phyloP scores from a whole-genome alignment of 2,113 vertebrate species.

The Taxidea taxus region DNA sequence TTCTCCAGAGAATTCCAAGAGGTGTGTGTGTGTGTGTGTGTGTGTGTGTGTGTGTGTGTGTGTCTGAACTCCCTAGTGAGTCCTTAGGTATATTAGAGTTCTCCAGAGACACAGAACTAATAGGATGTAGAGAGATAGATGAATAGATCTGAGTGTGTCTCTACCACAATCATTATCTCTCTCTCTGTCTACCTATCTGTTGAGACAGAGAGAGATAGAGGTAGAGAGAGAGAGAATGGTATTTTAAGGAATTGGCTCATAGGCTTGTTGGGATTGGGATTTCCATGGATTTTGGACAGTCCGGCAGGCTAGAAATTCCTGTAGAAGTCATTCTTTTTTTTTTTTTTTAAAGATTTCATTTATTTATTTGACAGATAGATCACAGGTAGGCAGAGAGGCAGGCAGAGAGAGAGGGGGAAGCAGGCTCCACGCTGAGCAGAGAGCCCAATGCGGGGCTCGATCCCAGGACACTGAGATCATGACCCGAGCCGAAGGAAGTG shows the following conservation, averaged over 20 bases:
- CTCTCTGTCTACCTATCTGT: not conserved
- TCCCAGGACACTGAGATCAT: too few species aligned
- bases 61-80: not conserved
- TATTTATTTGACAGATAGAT: too few species aligned
- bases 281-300: too few species aligned
- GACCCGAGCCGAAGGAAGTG: too few species aligned
- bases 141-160: not conserved
- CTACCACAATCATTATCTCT: not conserved
- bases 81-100: not conserved
- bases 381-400: too few species aligned
- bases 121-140: not conserved
- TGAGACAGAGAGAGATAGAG: not conserved
- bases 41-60: fast-evolving
- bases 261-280: not conserved
- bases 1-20: not conserved
- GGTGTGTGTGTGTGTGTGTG: not conserved
- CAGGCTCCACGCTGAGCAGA: too few species aligned
- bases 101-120: not conserved
- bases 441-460: too few species aligned
- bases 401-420: too few species aligned
- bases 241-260: not conserved
- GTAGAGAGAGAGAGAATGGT: not conserved
- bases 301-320: not conserved
- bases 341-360: too few species aligned
- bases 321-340: not conserved